A percentile compares a stretch with the other conserved stretches of the same genome.
These are phyloP conservation scores for Plebejus argus DNA, from an alignment of 2,888 invertebrate genomes.

Conservation along the genomic window DNA sequence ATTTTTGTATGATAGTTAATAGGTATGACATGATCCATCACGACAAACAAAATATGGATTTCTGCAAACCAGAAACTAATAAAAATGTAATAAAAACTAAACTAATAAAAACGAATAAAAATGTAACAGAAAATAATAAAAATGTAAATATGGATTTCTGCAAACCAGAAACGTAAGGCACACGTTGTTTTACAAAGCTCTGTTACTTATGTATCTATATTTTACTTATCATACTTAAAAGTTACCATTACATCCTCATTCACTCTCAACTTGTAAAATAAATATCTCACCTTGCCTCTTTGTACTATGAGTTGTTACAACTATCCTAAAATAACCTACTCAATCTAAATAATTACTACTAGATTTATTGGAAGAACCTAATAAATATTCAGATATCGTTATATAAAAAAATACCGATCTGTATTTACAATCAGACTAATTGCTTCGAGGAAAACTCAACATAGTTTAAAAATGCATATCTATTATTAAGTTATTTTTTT, in stretches of 20 bases:
- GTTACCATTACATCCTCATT: neutral
- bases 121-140: too few species aligned
- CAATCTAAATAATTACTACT: neutral
- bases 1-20: too few species aligned
- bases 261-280: neutral
- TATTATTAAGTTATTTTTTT: conserved; percentile 38
- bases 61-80: neutral
- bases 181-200: neutral
- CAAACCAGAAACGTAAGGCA: neutral
- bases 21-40: too few species aligned
- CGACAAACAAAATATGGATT: too few species aligned
- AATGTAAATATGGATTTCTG: too few species aligned
- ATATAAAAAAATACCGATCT: neutral
- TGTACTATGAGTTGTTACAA: conserved; percentile 31
- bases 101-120: too few species aligned
- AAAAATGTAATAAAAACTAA: too few species aligned
- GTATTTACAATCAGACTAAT: neutral
- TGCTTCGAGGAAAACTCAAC: conserved; percentile 3
- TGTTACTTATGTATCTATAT: neutral
- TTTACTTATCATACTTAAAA: too few species aligned
- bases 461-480: neutral
- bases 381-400: neutral
- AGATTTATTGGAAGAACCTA: neutral
- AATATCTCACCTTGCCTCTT: conserved; percentile 12
- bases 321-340: neutral